Evolutionary conservation across 2,888 invertebrate genomes (phyloP).

Genomic region (Mythimna loreyi): DNA sequence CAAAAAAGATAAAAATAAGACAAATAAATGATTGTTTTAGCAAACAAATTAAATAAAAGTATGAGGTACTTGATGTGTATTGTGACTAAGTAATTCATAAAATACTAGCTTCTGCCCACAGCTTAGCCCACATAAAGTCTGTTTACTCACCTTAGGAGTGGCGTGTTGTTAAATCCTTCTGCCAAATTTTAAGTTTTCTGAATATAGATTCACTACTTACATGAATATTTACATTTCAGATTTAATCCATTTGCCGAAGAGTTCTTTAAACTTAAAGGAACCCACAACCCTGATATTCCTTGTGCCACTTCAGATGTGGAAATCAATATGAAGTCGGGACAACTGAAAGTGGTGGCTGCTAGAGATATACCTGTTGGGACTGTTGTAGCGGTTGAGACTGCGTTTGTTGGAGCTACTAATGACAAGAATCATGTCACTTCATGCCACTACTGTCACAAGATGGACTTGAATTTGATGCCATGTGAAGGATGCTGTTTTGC

Average conservation of each 20-base stretch:
- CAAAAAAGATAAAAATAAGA: no score
- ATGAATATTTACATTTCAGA: slow-evolving; percentile 21
- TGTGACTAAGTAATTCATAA: no score
- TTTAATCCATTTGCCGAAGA: slow-evolving; percentile 7
- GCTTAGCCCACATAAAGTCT: no score
- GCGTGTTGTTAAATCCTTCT: no score
- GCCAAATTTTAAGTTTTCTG: no score
- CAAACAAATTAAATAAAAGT: no score
- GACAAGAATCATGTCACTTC: neutral
- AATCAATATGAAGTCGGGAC: slow-evolving; percentile 9
- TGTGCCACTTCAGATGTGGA: slow-evolving; percentile 39
- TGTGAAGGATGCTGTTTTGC: slow-evolving; percentile 34
- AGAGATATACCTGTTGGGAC: slow-evolving; percentile 35
- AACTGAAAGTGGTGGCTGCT: slow-evolving; percentile 37
- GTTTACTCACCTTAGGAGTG: no score
- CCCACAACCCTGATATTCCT: slow-evolving; percentile 29
- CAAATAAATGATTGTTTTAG: no score
- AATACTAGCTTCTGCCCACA: no score
- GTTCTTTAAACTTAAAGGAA: slow-evolving; percentile 29
- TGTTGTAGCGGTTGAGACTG: slow-evolving; percentile 30
- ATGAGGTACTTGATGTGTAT: no score
- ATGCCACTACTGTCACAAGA: slow-evolving; percentile 33
- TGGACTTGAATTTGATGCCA: slow-evolving; percentile 38
- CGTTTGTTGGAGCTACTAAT: slow-evolving; percentile 12
- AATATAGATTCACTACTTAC: no score